Percentiles rank a stretch among this genome's conserved stretches.
Evolutionary conservation across 2,113 vertebrate species (phyloP).

Genomic region (Sterna hirundo): DNA sequence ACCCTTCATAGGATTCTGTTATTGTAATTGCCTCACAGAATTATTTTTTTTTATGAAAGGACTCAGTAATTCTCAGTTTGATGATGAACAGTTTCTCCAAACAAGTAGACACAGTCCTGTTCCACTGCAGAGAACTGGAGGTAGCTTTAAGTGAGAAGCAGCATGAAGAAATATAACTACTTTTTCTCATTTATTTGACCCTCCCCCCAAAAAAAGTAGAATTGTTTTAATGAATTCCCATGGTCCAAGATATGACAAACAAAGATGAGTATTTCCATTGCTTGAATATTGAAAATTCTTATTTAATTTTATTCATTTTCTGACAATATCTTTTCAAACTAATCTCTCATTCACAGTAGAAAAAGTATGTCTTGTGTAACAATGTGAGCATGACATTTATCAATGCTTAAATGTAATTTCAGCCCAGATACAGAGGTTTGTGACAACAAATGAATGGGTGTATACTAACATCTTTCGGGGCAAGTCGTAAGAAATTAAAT

Average conservation of each 20-base stretch:
- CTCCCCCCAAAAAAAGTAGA: background rate
- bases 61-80: background rate
- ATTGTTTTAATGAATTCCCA: background rate
- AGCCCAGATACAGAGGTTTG: background rate
- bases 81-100: background rate
- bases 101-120: background rate
- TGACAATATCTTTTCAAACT: background rate
- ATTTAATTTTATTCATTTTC: background rate
- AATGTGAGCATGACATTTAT: background rate
- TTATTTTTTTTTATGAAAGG: background rate
- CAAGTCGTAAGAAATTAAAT: background rate
- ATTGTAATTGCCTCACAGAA: background rate
- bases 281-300: background rate
- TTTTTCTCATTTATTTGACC: background rate
- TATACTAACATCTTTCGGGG: background rate
- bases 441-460: background rate
- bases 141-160: background rate
- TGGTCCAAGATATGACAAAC: background rate
- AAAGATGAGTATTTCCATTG: background rate
- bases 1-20: background rate
- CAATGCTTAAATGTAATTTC: background rate
- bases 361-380: background rate
- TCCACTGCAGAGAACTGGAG: background rate
- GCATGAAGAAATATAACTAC: background rate
- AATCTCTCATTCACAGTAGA: background rate